A percentile compares a stretch with the other conserved stretches of the same genome.
Evolutionary conservation across 2,797 vertebrate species (phyloP).

Genomic region (Sarcophilus harrisii): DNA sequence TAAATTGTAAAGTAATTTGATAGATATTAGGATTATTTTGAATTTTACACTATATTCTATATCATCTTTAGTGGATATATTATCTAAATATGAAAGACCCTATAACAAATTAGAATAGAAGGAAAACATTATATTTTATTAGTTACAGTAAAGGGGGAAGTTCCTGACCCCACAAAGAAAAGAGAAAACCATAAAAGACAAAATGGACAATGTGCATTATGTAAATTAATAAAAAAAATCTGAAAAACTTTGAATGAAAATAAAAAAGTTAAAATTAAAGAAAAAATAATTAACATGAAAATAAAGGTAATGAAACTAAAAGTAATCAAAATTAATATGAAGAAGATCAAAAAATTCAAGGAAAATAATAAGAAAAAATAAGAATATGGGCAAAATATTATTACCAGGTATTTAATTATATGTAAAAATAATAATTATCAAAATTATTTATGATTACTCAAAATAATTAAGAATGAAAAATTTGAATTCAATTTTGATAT

Average conservation of each 20-base stretch:
- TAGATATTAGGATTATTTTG: neutral
- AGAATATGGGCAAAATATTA: neutral
- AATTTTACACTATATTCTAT: neutral
- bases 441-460: slow-evolving; percentile 10
- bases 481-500: neutral
- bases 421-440: neutral
- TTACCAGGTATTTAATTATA: neutral
- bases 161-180: neutral
- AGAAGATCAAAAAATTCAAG: neutral
- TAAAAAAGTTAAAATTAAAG: neutral
- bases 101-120: neutral
- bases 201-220: neutral
- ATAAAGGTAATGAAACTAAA: neutral
- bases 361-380: neutral
- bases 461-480: neutral
- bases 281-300: neutral
- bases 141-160: neutral
- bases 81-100: neutral
- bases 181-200: neutral
- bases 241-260: neutral
- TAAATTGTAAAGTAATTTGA: neutral
- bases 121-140: neutral
- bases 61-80: neutral
- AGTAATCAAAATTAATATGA: neutral
- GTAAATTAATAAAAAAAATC: neutral